A percentile compares a stretch with the other conserved stretches of the same genome.
Conservation (phyloP, 2,888 invertebrate species). For the Plebejus argus region DNA sequence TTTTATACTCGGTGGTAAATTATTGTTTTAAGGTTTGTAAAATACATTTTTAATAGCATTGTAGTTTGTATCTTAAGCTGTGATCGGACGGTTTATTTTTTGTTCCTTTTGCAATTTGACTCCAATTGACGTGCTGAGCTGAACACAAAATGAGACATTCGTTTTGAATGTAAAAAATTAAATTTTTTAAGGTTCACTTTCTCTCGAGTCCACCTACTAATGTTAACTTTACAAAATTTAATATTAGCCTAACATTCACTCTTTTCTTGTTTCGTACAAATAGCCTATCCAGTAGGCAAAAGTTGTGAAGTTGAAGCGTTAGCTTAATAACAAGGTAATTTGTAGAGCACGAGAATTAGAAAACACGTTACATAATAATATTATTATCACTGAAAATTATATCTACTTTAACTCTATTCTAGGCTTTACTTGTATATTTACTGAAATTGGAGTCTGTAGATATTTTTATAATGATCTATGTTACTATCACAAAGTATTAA, state of each 20-base stretch:
- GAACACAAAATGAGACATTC: too few relatives aligned
- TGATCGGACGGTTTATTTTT: not conserved
- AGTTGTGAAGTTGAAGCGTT: not conserved
- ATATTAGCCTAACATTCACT: not conserved
- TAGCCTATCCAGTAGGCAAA: not conserved
- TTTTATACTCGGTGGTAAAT: slow-evolving; percentile 3
- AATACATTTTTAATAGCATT: not conserved
- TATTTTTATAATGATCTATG: too few relatives aligned
- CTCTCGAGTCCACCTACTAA: not conserved
- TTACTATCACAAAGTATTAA: too few relatives aligned
- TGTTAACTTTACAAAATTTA: not conserved
- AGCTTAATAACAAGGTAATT: not conserved
- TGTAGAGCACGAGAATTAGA: not conserved
- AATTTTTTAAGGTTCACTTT: not conserved
- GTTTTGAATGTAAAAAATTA: not conserved
- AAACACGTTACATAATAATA: not conserved
- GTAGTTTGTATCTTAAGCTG: not conserved
- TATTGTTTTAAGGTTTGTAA: not conserved
- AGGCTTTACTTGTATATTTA: too few relatives aligned
- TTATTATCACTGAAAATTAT: too few relatives aligned
- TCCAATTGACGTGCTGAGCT: too few relatives aligned
- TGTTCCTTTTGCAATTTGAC: not conserved
- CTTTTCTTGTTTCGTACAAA: not conserved
- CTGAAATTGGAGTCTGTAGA: too few relatives aligned
- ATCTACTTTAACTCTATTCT: too few relatives aligned